Conservation (phyloP, 1,140 invertebrate genomes). For the Drosophila prosaltans region DNA sequence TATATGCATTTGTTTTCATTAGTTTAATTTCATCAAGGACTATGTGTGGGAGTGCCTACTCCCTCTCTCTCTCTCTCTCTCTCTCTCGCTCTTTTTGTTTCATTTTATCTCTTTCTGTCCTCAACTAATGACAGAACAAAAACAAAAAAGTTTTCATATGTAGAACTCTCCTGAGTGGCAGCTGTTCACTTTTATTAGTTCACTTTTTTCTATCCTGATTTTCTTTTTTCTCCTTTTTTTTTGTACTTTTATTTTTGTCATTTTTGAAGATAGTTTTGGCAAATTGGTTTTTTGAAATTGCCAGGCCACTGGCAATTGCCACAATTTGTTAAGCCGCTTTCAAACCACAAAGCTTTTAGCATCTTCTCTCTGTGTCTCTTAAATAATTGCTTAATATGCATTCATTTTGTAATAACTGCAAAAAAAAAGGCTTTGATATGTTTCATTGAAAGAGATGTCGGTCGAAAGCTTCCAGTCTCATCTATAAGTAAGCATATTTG, state of each 20-base stretch:
- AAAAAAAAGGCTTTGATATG: neutral
- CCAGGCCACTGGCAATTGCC: constrained; percentile 55
- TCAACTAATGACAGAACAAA: constrained; percentile 37
- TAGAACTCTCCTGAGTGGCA: constrained; percentile 15
- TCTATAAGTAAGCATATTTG: neutral
- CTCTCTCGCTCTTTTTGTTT: neutral
- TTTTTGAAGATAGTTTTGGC: constrained; percentile 1
- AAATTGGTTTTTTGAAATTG: constrained; percentile 59
- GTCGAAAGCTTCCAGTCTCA: neutral
- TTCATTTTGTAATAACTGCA: constrained; percentile 20
- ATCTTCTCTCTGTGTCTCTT: constrained; percentile 40
- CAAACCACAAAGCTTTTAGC: constrained; percentile 55
- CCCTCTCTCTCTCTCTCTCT: too few species aligned
- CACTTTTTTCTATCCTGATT: constrained; percentile 25
- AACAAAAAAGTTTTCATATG: constrained; percentile 30
- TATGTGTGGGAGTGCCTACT: constrained; percentile 17
- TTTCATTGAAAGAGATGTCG: constrained; percentile 27
- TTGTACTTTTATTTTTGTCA: neutral
- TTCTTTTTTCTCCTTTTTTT: constrained; percentile 24
- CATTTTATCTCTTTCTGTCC: neutral
- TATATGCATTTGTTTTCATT: constrained; percentile 80
- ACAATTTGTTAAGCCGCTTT: constrained; percentile 41
- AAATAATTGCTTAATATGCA: constrained; percentile 38
- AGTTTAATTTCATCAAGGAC: constrained; percentile 62
- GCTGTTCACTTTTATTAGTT: constrained; percentile 1